Base-by-base conservation (phyloP, 2,888 invertebrate genomes). In the Suillia variegata region DNA sequence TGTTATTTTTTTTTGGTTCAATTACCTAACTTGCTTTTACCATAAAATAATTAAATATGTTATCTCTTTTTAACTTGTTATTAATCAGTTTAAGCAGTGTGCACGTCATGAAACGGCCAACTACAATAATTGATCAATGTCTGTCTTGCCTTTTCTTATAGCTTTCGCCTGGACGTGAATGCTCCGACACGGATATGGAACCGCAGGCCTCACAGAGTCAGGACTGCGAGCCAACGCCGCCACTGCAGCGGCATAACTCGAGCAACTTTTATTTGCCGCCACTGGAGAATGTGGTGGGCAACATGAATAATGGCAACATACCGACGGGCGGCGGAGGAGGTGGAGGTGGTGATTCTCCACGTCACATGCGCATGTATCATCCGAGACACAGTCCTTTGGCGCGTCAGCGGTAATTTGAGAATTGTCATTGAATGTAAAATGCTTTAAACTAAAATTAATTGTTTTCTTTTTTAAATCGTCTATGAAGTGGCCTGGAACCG, bases 171-270 rank as follows among this genome's bases (percentile, higher is more conserved):
- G 92, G 93, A 17, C 87, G 93, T 60, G 92, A 92, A 75, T 90
- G 88, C 64, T 88, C 89, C 42, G 94, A 94, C 79, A 88, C 92
- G 68, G 94, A 94, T 74, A 87, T 90, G 87, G 94, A 93, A 67
- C 92, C 92, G 5, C 91, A 92, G 26, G 94, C 93, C 52, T 93
- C 93, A 53, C 94, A 94, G 83, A 93, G 93, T 54, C 91, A 93
- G 71, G 95, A 95, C 85, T 95, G 94, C 83, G 94, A 95, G 82
- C 94, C 95, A 8, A 94, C 95, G 69, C 95, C 94, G 51, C 92
- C 92, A 58, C 83, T 92, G 67, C 93, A 93, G 83, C 87, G 94
- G 70, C 90, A 91, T 75, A 93, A 93, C 73, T 94, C 94, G 60
- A 91, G 88, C 71, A 94, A 94, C 83, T 90, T 95, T 84, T 94